Evolutionary conservation across 2,888 invertebrate genomes (phyloP).

Genomic region (Synanthedon vespiformis): DNA sequence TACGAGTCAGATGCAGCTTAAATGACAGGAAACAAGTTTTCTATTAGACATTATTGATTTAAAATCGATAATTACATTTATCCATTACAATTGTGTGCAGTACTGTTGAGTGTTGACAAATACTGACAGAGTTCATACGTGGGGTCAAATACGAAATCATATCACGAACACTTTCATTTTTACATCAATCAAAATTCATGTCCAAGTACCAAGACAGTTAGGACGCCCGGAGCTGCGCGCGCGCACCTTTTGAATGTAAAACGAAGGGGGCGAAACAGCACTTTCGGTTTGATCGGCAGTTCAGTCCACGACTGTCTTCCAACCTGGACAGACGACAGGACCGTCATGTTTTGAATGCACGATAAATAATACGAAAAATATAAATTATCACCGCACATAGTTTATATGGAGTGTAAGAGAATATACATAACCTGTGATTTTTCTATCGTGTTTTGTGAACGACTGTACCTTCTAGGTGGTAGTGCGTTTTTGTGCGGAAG

Average conservation of each 20-base stretch:
- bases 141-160: neutral
- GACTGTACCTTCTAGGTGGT: slow-evolving; percentile 23
- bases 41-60: no score
- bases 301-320: slow-evolving; percentile 64
- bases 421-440: slow-evolving; percentile 1
- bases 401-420: neutral
- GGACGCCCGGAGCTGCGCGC: slow-evolving; percentile 42
- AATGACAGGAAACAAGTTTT: no score
- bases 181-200: slow-evolving; percentile 48
- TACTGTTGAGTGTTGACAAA: no score
- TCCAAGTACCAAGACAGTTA: slow-evolving; percentile 59
- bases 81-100: no score
- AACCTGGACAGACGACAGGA: slow-evolving; percentile 52
- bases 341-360: slow-evolving; percentile 28
- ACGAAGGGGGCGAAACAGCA: slow-evolving; percentile 27
- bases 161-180: slow-evolving; percentile 50
- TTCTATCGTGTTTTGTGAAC: slow-evolving; percentile 17
- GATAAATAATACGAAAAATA: slow-evolving; percentile 12
- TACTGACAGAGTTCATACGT: neutral
- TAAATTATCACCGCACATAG: neutral
- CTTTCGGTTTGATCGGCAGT: slow-evolving; percentile 46
- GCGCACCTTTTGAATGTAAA: slow-evolving; percentile 43
- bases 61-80: no score
- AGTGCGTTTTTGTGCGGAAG: slow-evolving; percentile 27
- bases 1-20: no score